Base-by-base conservation (phyloP, 2,797 vertebrate genomes). In the Eidolon dupreanum region DNA sequence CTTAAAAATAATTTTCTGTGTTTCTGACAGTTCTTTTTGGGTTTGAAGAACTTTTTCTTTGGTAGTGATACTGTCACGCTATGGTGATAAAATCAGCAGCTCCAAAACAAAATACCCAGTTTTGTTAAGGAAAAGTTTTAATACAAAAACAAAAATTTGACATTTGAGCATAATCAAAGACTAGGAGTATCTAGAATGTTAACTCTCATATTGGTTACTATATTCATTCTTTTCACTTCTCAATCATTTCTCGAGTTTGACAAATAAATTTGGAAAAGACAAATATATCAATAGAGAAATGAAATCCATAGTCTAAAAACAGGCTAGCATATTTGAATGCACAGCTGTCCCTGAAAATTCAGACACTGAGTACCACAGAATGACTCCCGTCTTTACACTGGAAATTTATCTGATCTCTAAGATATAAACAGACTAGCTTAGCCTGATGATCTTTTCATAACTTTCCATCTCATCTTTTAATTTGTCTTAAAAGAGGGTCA, bases 251-350 rank as follows among this genome's bases (percentile, higher is more conserved):
- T 87, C 77, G 33, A 15, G 16, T 77, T 66, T 93, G 43, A 77
- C 26, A 85, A 96, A 88, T 75, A 38, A 77, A 86, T 36, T 46
- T 77, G 20, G 71, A 55, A 57, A 61, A 59, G 26, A 61, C 83
- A 87, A 86, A 51, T 51, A 68, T 49, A 31, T 91, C 10, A 36
- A 24, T n/a, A 53, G 41, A 55, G 90, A 95, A 94, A 94, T 81
- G 53, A 19, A 95, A 79, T 55, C 43, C 26, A 26, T 74, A 24
- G 33, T 93, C 90, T 73, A 20, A 96, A 96, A 94, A 96, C 16
- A 91, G 26, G 26, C 13, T 33, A 73, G 46, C 24, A 86, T 79
- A 65, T 43, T 63, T 61, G 71, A 84, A 92, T 85, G 33, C 43
- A 77, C 33, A 16, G 6, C 12, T 95, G 31, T 57, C 75, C 51